Evolutionary conservation across 2,113 vertebrate species (phyloP).

Genomic region (Laticauda laticaudata): DNA sequence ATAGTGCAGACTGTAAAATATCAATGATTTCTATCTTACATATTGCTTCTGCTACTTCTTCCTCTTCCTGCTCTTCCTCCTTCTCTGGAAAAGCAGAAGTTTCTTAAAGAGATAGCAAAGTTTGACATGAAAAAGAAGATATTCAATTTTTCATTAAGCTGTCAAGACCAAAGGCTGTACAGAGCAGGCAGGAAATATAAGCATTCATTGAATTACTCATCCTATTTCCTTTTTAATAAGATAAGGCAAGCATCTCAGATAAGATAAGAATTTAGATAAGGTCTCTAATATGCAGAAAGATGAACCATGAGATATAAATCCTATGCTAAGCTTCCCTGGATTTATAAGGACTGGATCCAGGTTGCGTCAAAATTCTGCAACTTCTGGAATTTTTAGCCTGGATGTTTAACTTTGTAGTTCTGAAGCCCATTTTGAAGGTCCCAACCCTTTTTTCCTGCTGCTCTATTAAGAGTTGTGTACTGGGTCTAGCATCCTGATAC

Average conservation of each 20-base stretch:
- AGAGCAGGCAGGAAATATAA: background rate
- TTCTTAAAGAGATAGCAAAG: conserved; percentile 6
- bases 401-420: background rate
- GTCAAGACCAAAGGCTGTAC: background rate
- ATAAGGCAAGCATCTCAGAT: background rate
- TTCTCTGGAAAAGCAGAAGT: background rate
- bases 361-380: background rate
- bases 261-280: background rate
- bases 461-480: background rate
- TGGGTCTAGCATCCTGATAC: background rate
- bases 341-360: background rate
- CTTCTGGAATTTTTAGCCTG: too few species aligned
- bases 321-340: background rate
- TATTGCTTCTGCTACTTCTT: background rate
- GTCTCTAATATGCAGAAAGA: background rate
- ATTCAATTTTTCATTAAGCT: background rate
- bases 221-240: background rate
- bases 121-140: background rate
- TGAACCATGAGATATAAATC: background rate
- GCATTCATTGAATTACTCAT: background rate
- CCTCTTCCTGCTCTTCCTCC: background rate
- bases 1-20: background rate
- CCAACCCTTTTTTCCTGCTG: background rate
- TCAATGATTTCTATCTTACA: background rate
- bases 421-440: background rate